Percentiles rank a stretch among this genome's conserved stretches.
Conservation (phyloP, 2,113 vertebrate species). For the Pseudopodoces humilis region DNA sequence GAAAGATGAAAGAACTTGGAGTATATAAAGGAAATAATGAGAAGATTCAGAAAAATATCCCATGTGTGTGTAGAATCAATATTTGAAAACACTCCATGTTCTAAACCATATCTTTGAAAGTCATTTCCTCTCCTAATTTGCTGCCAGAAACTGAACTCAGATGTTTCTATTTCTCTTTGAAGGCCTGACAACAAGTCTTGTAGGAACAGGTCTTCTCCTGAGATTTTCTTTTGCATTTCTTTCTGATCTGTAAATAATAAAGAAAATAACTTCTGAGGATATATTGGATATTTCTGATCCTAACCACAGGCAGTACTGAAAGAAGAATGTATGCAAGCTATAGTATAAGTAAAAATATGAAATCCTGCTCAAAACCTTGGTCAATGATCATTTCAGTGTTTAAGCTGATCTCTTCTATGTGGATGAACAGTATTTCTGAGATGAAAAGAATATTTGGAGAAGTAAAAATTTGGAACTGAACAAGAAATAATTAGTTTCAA, state of each 20-base stretch:
- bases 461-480: not conserved
- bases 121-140: not conserved
- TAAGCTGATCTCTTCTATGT: not conserved
- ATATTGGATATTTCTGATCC: not conserved
- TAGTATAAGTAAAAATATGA: not conserved
- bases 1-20: not conserved
- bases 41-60: not conserved
- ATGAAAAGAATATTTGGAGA: not conserved
- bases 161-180: not conserved
- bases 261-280: not conserved
- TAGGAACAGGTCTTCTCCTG: not conserved
- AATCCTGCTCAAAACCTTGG: not conserved
- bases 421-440: not conserved
- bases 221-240: not conserved
- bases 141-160: not conserved
- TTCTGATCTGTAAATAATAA: not conserved
- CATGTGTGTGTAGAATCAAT: not conserved
- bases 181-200: not conserved
- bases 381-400: not conserved
- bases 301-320: not conserved
- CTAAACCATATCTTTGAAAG: not conserved
- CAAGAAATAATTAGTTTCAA: not conserved
- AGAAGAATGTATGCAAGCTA: not conserved
- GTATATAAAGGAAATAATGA: not conserved
- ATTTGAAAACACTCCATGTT: not conserved